Base-by-base conservation (phyloP, 37 sponge, comb jelly and placozoan genomes). In the Aplysina aerophoba region DNA sequence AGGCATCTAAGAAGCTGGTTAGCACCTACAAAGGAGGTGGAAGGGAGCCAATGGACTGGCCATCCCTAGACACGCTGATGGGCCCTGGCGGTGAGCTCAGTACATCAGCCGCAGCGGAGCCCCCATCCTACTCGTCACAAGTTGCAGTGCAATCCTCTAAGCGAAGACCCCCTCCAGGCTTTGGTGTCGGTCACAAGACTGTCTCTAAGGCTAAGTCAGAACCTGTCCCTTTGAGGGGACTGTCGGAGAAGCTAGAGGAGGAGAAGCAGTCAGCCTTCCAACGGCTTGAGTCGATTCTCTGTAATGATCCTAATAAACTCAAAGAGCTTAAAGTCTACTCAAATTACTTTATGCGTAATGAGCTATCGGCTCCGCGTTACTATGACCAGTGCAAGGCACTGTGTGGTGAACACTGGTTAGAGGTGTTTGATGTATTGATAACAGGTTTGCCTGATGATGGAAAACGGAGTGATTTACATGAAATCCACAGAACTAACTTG, bases 331-430 rank as follows among this genome's bases (percentile, higher is more conserved):
- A 61, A 35, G 27, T 28, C 37, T 21, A 58, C 30, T 59, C 61
- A 21, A 61, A 34, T 59, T 19, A 4, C 33, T 57, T 81, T 53
- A 27, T 31, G 73, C 66, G 28, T 15, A 34, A 37, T 38, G 41
- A 67, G 39, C 15, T 84, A 37, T 17, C 41, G 15, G 66, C 84
- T 84, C 35, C 4, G 4, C 54, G 77, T n/a, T 84, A 72, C 77
- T 84, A 84, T 69, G 37, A 15, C 34, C 21, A 63, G 28, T 84
- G 73, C 55, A n/a, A 30, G 33, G 57, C 30, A 22, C 73, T 84
- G 12, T 55, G 30, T 84, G 84, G 84, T 28, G 65, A 71, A 13
- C 24, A 84, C 22, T 75, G 78, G 78, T 36, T 40, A 44, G n/a
- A 75, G 38, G 38, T 75, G 20, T 75, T 75, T 75, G 78, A 75